These are phyloP conservation scores for Scatophagus argus DNA, from an alignment of 2,113 vertebrate genomes.

Conservation along the genomic window DNA sequence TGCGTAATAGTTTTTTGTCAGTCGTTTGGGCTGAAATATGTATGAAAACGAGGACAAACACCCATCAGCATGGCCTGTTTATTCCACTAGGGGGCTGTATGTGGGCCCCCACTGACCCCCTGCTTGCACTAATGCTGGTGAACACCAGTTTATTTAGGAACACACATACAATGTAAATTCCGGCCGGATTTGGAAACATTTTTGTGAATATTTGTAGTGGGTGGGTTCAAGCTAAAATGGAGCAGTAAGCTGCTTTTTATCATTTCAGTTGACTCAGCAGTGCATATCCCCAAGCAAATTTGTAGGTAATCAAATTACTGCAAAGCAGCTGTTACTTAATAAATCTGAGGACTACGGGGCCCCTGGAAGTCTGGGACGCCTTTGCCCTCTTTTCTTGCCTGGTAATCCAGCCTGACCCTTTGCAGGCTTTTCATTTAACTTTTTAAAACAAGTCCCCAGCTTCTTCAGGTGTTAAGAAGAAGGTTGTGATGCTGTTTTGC, in stretches of 20 bases:
- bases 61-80: not conserved
- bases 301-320: conserved; percentile 1
- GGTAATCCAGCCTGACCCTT: not conserved
- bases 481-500: too few species aligned
- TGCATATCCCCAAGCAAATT: not conserved
- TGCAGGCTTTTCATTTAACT: too few species aligned
- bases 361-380: not conserved
- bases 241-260: conserved; percentile 4
- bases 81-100: not conserved
- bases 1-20: not conserved
- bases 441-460: too few species aligned
- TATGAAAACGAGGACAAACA: not conserved
- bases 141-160: not conserved
- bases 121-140: not conserved
- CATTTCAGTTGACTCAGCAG: not conserved
- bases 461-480: too few species aligned
- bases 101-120: not conserved
- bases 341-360: not conserved
- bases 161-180: not conserved
- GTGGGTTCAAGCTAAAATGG: not conserved
- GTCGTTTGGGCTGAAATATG: not conserved
- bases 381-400: not conserved
- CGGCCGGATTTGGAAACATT: not conserved
- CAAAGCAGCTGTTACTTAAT: not conserved
- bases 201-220: not conserved